A percentile compares a stretch with the other conserved stretches of the same genome.
Conservation (phyloP, 30 jellyfish, hydroid and myxozoan genomes). For the Pseudorhiza aurosa region DNA sequence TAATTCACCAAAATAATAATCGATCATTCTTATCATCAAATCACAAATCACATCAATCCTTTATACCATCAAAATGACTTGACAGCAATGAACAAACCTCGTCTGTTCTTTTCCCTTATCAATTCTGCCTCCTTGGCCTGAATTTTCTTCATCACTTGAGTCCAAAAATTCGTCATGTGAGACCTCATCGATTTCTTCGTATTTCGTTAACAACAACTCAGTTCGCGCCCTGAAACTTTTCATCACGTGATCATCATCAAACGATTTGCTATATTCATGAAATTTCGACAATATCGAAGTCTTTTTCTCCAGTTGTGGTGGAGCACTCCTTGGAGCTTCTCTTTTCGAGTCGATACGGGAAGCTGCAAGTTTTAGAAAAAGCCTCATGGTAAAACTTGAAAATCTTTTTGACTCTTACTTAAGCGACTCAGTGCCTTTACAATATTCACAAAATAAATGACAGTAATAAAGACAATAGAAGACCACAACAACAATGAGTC, state of each 20-base stretch:
- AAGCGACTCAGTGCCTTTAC: no score
- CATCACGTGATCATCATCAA: conserved; percentile 59
- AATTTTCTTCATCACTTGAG: conserved; percentile 58
- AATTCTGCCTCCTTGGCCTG: not conserved
- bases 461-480: no score
- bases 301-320: conserved; percentile 1
- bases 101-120: not conserved
- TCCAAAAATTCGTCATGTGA: conserved; percentile 58
- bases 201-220: conserved; percentile 48
- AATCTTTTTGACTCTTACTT: no score
- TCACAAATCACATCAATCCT: no score
- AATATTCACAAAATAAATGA: no score
- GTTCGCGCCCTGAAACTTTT: conserved; percentile 74
- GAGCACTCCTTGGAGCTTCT: conserved; percentile 56
- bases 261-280: not conserved
- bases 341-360: not conserved
- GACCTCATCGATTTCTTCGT: conserved; percentile 83
- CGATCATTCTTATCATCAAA: no score
- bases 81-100: not conserved
- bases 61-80: not conserved
- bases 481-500: no score
- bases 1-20: no score
- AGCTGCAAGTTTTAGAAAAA: no score
- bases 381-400: no score
- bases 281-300: conserved; percentile 18